Base-by-base conservation (phyloP, 2,888 invertebrate species). In the Falcaria lacertinaria region DNA sequence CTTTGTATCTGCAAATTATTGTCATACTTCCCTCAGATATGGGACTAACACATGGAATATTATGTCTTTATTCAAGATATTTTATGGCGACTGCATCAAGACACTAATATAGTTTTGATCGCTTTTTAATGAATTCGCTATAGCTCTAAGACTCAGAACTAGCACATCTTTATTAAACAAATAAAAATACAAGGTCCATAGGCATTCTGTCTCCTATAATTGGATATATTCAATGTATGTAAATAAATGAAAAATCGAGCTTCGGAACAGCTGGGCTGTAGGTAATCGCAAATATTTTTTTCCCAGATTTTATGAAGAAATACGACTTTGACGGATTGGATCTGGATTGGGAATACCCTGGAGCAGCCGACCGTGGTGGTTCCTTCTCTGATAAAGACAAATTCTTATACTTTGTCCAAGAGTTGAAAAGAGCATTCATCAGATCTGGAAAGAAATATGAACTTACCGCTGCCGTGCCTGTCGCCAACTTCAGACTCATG, bases 321-420 rank as follows among this genome's bases (percentile, higher is more conserved):
- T 96, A 96, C 68, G 83, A 91, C 16, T 97, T 97, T 57, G 96
- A 96, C 65, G 96, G 96, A 0, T 92, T 97, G 64, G 96, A 97
- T 69, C 88, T 96, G 61, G 96, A 97, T 69, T 97, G 97, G 96
- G 97, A 97, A 77, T 97, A 97, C 71, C 96, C 97, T 1, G 96
- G 95, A 0, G 97, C 97, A 0, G 92, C 95, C 0, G 97, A 97
- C 76, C 92, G 97, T 22, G 96, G 96, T 5, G 97, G 97, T 32
- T 93, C 92, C 43, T 96, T 92, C 77, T 92, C 94, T 8, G 97
- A 97, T 78, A 96, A 96, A 76, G 94, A 96, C 61, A 91, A 91
- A 48, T 97, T 96, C 84, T 90, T 95, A 33, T 96, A 91, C 70
- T 93, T 96, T 52, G 96, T 96, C 0, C 93, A 96, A 69, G 97